Conservation (phyloP, 2,113 vertebrate species). For the Nannospalax galili region DNA sequence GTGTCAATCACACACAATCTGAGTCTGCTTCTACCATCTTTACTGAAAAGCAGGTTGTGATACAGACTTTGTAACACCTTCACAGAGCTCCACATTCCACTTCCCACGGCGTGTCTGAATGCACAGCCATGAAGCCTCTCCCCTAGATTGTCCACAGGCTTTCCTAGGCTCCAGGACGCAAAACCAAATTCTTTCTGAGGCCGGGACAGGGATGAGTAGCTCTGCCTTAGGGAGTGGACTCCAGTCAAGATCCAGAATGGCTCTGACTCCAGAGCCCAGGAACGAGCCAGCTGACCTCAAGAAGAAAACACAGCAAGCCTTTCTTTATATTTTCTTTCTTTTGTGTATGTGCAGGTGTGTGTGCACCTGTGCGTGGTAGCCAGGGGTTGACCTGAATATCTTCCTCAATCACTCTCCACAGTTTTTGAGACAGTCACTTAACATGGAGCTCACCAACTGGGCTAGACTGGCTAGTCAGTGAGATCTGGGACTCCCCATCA, state of each 20-base stretch:
- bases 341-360: rapidly evolving
- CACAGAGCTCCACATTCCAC: neutral
- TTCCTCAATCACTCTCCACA: neutral
- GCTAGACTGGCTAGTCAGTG: too few relatives aligned
- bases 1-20: slow-evolving; percentile 6
- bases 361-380: neutral
- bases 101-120: neutral
- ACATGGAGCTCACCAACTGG: neutral
- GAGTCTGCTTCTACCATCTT: neutral
- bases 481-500: neutral
- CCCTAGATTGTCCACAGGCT: neutral
- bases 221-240: neutral
- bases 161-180: neutral
- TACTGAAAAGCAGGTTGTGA: neutral
- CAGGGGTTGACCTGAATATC: neutral
- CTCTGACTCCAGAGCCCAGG: neutral
- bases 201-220: neutral
- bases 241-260: neutral
- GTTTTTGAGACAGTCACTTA: neutral
- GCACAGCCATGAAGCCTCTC: neutral
- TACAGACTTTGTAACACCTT: neutral
- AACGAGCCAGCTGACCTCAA: neutral
- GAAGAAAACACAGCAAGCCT: neutral
- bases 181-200: neutral
- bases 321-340: neutral